These are phyloP conservation scores for Ormyrus nitidulus DNA, from an alignment of 2,888 invertebrate species.

Conservation along the genomic window DNA sequence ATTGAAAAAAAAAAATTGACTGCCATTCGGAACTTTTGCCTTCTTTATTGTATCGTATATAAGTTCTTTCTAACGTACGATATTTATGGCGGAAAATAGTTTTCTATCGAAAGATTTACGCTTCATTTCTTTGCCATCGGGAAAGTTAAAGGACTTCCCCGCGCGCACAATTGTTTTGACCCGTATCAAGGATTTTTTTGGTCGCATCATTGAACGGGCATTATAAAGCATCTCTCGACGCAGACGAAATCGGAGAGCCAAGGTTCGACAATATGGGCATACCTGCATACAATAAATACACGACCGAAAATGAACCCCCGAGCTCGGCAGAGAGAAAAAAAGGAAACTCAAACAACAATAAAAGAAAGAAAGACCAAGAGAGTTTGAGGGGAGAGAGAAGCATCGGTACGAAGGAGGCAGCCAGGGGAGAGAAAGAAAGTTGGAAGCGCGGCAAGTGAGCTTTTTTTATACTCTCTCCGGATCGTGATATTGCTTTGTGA, in stretches of 20 bases:
- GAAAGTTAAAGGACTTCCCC: no score
- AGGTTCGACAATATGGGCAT: background rate
- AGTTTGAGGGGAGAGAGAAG: constrained; percentile 1
- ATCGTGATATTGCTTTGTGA: constrained; percentile 55
- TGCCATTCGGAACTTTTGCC: no score
- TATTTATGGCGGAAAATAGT: no score
- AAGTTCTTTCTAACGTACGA: no score
- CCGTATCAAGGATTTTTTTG: background rate
- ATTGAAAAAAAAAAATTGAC: no score
- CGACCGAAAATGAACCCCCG: background rate
- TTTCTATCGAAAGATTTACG: no score
- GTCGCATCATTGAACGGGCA: background rate
- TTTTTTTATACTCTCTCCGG: constrained; percentile 40
- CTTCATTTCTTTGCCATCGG: no score
- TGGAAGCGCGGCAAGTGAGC: constrained; percentile 47
- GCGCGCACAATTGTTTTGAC: constrained; percentile 4
- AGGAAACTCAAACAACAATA: no score
- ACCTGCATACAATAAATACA: background rate
- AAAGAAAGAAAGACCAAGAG: background rate
- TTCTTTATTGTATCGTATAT: no score
- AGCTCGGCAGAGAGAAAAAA: background rate
- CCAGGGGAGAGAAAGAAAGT: constrained; percentile 42
- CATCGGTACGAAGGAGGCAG: constrained; percentile 15
- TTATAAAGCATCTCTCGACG: background rate
- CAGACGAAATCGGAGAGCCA: constrained; percentile 14